Percentiles rank a stretch among this genome's conserved stretches.
phyloP scores from a whole-genome alignment of 2,888 invertebrate genomes.

The Lacanobia oleracea region DNA sequence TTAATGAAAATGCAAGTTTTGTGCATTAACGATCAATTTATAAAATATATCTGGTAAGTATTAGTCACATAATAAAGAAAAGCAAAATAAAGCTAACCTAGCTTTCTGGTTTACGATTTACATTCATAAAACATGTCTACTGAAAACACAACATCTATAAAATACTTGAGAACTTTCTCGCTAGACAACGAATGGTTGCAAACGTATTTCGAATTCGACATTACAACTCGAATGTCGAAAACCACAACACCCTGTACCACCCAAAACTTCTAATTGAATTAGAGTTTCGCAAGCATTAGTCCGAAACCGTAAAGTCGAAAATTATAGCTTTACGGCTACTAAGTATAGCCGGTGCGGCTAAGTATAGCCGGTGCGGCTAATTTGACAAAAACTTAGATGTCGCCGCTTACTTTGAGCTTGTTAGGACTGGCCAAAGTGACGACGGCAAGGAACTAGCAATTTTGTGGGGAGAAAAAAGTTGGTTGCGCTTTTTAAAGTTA shows the following conservation, averaged over 20 bases:
- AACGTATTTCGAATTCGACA: background rate
- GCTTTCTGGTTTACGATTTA: too few species aligned
- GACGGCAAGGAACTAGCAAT: conserved; percentile 37
- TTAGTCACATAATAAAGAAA: too few species aligned
- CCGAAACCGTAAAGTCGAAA: conserved; percentile 78
- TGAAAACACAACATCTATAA: too few species aligned
- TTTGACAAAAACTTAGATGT: conserved; percentile 71
- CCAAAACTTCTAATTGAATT: conserved; percentile 78
- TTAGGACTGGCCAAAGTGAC: conserved; percentile 51
- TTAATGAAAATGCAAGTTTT: too few species aligned
- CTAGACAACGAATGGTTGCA: too few species aligned
- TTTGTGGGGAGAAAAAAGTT: conserved; percentile 14
- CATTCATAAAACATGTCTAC: too few species aligned
- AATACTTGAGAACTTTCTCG: too few species aligned
- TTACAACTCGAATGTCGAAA: conserved; percentile 16
- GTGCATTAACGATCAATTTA: too few species aligned
- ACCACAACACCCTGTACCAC: conserved; percentile 25
- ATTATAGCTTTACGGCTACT: conserved; percentile 72
- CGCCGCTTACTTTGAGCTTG: conserved; percentile 60
- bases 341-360: conserved; percentile 68
- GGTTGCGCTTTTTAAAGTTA: background rate
- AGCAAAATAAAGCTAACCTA: too few species aligned
- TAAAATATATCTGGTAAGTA: too few species aligned
- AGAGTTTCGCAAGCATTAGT: conserved; percentile 78
- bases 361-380: conserved; percentile 68